A percentile compares a stretch with the other conserved stretches of the same genome.
Evolutionary conservation across 1,140 invertebrate species (phyloP).

Genomic region (Drosophila lowei): DNA sequence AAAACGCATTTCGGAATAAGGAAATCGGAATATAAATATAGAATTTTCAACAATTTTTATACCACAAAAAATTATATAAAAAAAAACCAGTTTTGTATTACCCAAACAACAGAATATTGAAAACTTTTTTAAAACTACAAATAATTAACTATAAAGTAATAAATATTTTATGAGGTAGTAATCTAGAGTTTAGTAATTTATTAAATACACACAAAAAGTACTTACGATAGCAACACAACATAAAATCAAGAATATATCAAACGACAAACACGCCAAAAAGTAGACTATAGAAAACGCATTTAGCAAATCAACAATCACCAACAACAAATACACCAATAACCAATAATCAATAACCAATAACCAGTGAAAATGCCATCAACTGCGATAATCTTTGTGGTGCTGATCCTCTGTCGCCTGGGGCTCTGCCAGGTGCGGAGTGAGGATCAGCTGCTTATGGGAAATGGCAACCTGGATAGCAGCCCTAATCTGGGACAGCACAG

Average conservation of each 20-base stretch:
- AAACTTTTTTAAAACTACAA: too few relatives aligned
- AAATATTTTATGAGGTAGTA: conserved; percentile 55
- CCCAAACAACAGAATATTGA: conserved; percentile 28
- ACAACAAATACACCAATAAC: conserved; percentile 11
- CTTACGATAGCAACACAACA: conserved; percentile 54
- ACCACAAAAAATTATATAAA: conserved; percentile 14
- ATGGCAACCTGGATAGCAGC: conserved; percentile 50
- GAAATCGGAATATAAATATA: conserved; percentile 9
- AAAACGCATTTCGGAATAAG: conserved; percentile 12
- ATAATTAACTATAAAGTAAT: conserved; percentile 18
- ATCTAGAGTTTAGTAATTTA: conserved; percentile 69
- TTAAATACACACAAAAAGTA: conserved; percentile 62
- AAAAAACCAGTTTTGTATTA: conserved; percentile 35
- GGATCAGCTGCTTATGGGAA: conserved; percentile 61
- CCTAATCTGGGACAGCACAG: conserved; percentile 36
- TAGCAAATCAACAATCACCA: conserved; percentile 39
- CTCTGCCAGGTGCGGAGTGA: conserved; percentile 54
- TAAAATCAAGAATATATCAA: conserved; percentile 17
- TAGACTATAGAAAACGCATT: conserved; percentile 62
- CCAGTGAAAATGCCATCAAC: conserved; percentile 39
- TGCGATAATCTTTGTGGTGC: conserved; percentile 30
- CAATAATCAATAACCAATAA: conserved; percentile 13
- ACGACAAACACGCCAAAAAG: conserved; percentile 62
- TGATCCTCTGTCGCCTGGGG: conserved; percentile 56
- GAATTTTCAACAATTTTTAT: conserved; percentile 57